These are phyloP conservation scores for Drosophila borealis DNA, from an alignment of 2,888 invertebrate genomes.

Conservation along the genomic window DNA sequence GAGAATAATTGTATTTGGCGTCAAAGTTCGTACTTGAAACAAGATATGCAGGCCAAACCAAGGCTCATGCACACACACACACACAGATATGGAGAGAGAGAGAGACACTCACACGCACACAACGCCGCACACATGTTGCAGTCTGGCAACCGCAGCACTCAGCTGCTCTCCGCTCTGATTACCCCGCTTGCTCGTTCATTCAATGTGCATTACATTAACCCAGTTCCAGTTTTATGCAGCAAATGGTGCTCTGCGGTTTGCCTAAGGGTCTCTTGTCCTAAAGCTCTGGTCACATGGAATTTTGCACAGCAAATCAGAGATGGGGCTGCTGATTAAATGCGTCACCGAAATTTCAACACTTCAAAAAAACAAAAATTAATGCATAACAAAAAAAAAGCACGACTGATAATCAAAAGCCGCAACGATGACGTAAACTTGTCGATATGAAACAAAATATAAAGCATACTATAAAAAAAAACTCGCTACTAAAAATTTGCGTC, in stretches of 20 bases:
- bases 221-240: constrained; percentile 60
- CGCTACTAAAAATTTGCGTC: constrained; percentile 58
- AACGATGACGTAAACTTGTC: constrained; percentile 61
- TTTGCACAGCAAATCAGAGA: constrained; percentile 40
- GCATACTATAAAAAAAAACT: constrained; percentile 41
- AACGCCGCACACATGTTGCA: constrained; percentile 24
- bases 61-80: constrained; percentile 15
- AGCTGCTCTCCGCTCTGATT: constrained; percentile 7
- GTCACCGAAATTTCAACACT: constrained; percentile 60
- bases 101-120: constrained; percentile 20
- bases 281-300: constrained; percentile 42
- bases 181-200: constrained; percentile 5
- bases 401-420: constrained; percentile 40
- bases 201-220: constrained; percentile 77
- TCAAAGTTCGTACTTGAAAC: constrained; percentile 80
- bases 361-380: constrained; percentile 18
- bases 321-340: constrained; percentile 62
- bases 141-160: constrained; percentile 46
- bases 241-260: constrained; percentile 20
- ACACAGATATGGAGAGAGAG: not conserved
- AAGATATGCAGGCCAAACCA: constrained; percentile 71
- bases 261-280: constrained; percentile 47
- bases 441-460: constrained; percentile 36
- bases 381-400: constrained; percentile 4
- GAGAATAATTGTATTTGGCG: constrained; percentile 49